A percentile compares a stretch with the other conserved stretches of the same genome.
Evolutionary conservation across 1,140 invertebrate genomes (phyloP).

Genomic region (Temnothorax longispinosus): DNA sequence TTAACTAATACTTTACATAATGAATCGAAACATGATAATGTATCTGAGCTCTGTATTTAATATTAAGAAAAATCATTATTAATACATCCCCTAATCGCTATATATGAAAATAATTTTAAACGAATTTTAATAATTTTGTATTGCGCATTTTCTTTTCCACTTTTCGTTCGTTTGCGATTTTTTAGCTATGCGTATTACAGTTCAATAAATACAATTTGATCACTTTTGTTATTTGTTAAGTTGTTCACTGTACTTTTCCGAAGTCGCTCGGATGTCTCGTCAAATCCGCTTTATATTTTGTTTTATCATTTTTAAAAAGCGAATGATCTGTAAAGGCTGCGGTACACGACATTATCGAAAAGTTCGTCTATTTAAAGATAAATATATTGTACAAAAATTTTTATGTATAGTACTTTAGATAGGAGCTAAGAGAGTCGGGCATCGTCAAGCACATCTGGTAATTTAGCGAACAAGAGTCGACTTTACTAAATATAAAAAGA

Average conservation of each 20-base stretch:
- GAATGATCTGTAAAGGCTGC: constrained; percentile 16
- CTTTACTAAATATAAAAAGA: constrained; percentile 27
- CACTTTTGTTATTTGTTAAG: not conserved
- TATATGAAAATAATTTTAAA: not conserved
- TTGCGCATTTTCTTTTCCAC: not conserved
- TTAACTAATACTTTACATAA: constrained; percentile 29
- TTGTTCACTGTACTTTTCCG: not conserved
- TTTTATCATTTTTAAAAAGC: constrained; percentile 5
- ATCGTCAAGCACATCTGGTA: constrained; percentile 36
- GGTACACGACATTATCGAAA: constrained; percentile 11
- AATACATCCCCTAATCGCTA: not conserved
- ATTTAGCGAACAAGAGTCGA: constrained; percentile 26
- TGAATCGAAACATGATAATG: not conserved
- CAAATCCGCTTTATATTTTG: not conserved
- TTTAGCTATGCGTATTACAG: not conserved
- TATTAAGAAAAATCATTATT: not conserved
- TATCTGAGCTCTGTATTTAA: not conserved
- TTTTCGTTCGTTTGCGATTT: not conserved
- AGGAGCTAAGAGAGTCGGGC: constrained; percentile 25
- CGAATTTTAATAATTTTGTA: not conserved
- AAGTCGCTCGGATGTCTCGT: constrained; percentile 14
- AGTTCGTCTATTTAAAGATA: constrained; percentile 49
- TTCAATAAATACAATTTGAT: not conserved
- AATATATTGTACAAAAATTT: constrained; percentile 58
- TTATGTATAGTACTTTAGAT: constrained; percentile 56